Base-by-base conservation (phyloP, 2,113 vertebrate species). In the Grammatotria lemairii region DNA sequence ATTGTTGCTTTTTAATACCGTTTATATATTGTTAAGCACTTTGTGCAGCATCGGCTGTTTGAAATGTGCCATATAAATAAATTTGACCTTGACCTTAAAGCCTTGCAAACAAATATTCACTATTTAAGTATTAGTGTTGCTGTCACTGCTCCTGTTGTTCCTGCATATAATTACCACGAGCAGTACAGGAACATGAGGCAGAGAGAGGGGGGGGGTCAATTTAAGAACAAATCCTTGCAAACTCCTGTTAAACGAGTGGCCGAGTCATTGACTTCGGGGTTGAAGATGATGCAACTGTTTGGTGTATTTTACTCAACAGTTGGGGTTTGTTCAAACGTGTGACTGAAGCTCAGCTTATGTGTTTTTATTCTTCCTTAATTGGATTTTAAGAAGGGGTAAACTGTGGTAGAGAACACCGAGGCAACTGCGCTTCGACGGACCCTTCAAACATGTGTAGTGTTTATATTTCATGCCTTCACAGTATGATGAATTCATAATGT, bases 331-430 rank as follows among this genome's bases (percentile, higher is more conserved):
- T 70, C 38, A 42, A 23, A 42, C 2, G 5, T 70, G 12, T 6
- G 8, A 70, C 35, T 68, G 63, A 40, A 68, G 63, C 63, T 68
- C 33, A 40, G 7, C 33, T 68, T 68, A 2, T 40, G 63, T 40
- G 63, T 68, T 68, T 68, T 68, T 40, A 40, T 40, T 68, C 63
- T 6, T 42, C 12, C 35, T 42, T 65, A 65, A 65, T n/a, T 65
- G 60, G 60, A 65, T 65, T 65, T 65, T 38, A 65, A 38, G 60
- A 65, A 4, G 1, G 0, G 35, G 12, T 6, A 1, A 70, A 70
- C 0, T 70, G 19, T 1, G 1, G 3, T 42, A 23, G n/a, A 70
- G 63, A 70, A 14, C 63, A 4, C 35, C 0, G 35, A 14, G 35
- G n/a, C 65, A 70, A 19, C 2, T 23, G 65, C n/a, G 12, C 65